A percentile compares a stretch with the other conserved stretches of the same genome.
phyloP scores from a whole-genome alignment of 2,888 invertebrate genomes.

The Dynastes maya region DNA sequence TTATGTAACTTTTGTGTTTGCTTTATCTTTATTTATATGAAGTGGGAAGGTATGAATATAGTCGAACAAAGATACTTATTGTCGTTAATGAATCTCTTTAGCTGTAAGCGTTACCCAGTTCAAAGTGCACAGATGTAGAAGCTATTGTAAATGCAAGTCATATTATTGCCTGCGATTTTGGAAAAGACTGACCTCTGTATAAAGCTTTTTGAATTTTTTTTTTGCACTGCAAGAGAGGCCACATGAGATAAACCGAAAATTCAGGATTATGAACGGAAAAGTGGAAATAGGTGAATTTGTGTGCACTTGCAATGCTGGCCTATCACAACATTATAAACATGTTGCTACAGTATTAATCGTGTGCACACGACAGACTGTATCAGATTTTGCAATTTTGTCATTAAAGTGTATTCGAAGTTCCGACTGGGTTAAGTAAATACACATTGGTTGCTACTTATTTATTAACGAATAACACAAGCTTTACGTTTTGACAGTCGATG shows the following conservation, averaged over 20 bases:
- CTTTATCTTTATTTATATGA: no score
- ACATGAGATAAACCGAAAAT: background rate
- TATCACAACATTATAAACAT: background rate
- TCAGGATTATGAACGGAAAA: background rate
- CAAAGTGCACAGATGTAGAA: no score
- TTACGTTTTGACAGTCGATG: no score
- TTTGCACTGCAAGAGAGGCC: background rate
- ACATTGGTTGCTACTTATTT: no score
- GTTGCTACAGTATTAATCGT: background rate
- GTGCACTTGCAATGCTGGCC: conserved; percentile 5
- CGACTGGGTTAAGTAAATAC: no score
- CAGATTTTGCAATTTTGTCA: background rate
- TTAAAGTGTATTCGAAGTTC: background rate
- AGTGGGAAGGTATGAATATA: no score
- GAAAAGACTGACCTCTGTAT: background rate
- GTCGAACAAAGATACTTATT: no score
- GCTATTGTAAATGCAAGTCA: no score
- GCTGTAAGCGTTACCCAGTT: no score
- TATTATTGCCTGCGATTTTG: no score
- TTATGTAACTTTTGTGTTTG: no score
- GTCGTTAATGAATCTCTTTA: no score
- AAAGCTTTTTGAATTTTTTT: background rate
- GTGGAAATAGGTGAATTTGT: background rate
- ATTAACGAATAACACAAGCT: background rate
- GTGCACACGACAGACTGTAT: background rate